Base-by-base conservation (phyloP, 2,113 vertebrate species). In the zebrafish (Danio rerio) region DNA sequence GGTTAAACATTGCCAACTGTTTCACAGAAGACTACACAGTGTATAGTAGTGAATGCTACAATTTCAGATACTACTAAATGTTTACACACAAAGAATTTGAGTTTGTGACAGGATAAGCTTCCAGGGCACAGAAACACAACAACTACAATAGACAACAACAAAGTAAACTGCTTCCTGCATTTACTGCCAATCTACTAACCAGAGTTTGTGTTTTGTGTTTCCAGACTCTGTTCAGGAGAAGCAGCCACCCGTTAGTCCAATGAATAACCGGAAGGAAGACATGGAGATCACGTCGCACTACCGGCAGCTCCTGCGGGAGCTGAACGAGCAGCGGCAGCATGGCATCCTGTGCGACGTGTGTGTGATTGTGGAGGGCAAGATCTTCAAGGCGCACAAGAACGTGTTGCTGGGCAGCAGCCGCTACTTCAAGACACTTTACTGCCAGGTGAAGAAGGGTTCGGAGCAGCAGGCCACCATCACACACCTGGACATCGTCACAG, bases 221-320 rank as follows among this genome's bases (percentile, higher is more conserved):
- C 9, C 80, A 98, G 96, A 92, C 89, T 81, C 87, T 92, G 89
- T 90, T 87, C 94, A 96, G 93, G 91, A 93, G 92, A 91, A 92
- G 93, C 92, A 76, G 91, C 87, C 87, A 92, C 92, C 90, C 88
- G 89, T 91, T 91, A 93, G 90, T 94, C 97, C 92, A 70, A 98
- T 99, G 97, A 97, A 97, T 94, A 96, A 97, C 95, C 95, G 96
- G 83, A 96, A 96, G 92, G 98, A 98, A 95, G 97, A 98, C 86
- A 99, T 99, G 98, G 98, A 99, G 93, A 99, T 99, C 88, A 89
- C 96, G 70, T 98, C 97, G 92, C 98, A 99, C 93, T 99, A 99
- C 92, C 95, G 96, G 74, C 98, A 97, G 76, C 96, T 99, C 90
- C 96, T 99, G 81, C 93, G 96, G 0, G 97, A 99, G 93, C 96